phyloP scores from a whole-genome alignment of 2,113 vertebrate genomes.

The Elaphurus davidianus region DNA sequence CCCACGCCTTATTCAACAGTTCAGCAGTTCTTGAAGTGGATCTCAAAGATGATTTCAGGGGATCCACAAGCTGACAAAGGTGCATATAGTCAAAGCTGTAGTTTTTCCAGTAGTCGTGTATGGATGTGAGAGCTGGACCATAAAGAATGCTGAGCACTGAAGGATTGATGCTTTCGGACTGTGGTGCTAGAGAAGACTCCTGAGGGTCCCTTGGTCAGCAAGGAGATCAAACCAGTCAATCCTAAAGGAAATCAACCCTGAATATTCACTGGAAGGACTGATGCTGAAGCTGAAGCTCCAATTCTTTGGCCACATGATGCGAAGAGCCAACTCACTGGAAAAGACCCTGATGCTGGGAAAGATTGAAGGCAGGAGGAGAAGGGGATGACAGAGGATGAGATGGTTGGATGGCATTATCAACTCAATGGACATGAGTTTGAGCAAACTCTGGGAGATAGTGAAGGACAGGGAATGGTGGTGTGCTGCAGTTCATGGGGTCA shows the following conservation, averaged over 20 bases:
- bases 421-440: not conserved
- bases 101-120: not conserved
- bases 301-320: not conserved
- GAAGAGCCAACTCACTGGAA: not conserved
- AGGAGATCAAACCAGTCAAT: not conserved
- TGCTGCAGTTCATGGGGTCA: not conserved
- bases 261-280: not conserved
- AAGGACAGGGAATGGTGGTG: not conserved
- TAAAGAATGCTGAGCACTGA: not conserved
- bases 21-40: not conserved
- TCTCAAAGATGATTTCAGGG: not conserved
- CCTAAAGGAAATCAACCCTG: not conserved
- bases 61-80: not conserved
- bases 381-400: not conserved
- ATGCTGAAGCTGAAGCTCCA: not conserved
- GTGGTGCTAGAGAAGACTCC: not conserved
- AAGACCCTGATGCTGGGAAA: not conserved
- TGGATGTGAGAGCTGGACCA: not conserved
- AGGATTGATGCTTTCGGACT: not conserved
- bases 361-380: not conserved
- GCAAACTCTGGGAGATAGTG: not conserved
- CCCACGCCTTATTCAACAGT: not conserved
- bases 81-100: not conserved
- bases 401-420: not conserved
- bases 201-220: not conserved